Evolutionary conservation across 2,797 vertebrate species (phyloP).

Genomic region (Spizella passerina): DNA sequence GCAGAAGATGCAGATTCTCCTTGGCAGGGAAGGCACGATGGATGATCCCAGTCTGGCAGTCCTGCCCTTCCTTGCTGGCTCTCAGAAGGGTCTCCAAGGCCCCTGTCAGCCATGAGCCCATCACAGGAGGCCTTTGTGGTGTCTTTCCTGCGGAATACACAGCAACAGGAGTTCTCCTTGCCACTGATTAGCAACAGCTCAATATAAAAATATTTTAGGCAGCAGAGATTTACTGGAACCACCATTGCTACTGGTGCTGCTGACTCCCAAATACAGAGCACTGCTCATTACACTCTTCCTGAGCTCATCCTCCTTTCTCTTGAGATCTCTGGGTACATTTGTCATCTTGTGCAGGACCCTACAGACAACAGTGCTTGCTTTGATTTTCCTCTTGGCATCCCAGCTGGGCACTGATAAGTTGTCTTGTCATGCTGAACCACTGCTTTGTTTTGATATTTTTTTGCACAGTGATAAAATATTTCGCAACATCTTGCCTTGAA

Average conservation of each 20-base stretch:
- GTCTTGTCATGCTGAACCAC: neutral
- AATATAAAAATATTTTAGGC: neutral
- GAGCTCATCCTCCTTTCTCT: neutral
- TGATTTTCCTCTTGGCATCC: slow-evolving; percentile 36
- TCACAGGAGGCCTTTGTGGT: neutral
- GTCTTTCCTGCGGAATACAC: neutral
- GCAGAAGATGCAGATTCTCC: neutral
- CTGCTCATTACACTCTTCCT: neutral
- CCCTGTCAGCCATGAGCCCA: neutral
- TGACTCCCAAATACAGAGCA: neutral
- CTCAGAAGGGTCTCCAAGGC: neutral
- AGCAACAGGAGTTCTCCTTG: neutral
- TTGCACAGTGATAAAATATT: neutral
- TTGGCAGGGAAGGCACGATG: neutral
- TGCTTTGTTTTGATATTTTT: neutral
- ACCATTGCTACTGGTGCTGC: neutral
- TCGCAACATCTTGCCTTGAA: neutral
- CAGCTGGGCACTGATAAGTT: slow-evolving; percentile 12
- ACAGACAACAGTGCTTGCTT: neutral
- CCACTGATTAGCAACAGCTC: neutral
- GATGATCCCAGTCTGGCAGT: neutral
- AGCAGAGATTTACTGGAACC: neutral
- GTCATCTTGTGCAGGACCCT: neutral
- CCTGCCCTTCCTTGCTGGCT: neutral
- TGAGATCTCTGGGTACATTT: neutral